A percentile compares a stretch with the other conserved stretches of the same genome.
phyloP scores from a whole-genome alignment of 1,140 invertebrate species.

The Drosophila sproati region DNA sequence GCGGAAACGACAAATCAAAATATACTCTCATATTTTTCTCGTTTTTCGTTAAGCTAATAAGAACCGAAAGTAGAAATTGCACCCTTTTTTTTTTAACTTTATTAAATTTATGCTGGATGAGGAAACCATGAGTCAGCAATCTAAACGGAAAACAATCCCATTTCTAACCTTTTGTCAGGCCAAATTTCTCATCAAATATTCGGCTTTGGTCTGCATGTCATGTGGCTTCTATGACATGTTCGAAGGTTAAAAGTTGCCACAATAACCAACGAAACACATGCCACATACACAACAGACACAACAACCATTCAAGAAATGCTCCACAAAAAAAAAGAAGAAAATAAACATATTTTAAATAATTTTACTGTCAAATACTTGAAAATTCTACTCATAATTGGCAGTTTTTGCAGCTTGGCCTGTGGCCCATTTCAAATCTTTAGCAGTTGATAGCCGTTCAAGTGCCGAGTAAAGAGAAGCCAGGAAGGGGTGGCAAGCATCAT shows the following conservation, averaged over 20 bases:
- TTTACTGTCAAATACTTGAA: constrained; percentile 60
- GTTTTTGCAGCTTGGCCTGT: constrained; percentile 43
- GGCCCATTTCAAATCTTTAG: constrained; percentile 48
- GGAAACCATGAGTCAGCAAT: constrained; percentile 4
- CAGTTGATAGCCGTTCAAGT: constrained; percentile 28
- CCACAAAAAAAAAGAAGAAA: not conserved
- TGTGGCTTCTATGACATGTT: not conserved
- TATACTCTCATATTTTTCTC: no score
- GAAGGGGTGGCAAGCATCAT: not conserved
- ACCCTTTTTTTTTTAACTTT: not conserved
- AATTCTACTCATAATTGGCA: constrained; percentile 74
- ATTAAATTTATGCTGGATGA: not conserved
- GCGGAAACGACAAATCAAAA: no score
- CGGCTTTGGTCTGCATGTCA: constrained; percentile 21
- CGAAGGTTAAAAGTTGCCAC: not conserved
- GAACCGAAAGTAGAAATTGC: not conserved
- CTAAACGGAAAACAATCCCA: not conserved
- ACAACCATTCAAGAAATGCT: constrained; percentile 10
- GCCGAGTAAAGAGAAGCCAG: no score
- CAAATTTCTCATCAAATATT: constrained; percentile 17
- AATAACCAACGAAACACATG: constrained; percentile 1
- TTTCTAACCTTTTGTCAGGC: constrained; percentile 1
- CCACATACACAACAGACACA: constrained; percentile 4
- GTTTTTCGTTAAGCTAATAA: no score
- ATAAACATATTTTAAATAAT: constrained; percentile 57